A percentile compares a stretch with the other conserved stretches of the same genome.
phyloP scores from a whole-genome alignment of 1,140 invertebrate genomes.

The Ephestia elutella region DNA sequence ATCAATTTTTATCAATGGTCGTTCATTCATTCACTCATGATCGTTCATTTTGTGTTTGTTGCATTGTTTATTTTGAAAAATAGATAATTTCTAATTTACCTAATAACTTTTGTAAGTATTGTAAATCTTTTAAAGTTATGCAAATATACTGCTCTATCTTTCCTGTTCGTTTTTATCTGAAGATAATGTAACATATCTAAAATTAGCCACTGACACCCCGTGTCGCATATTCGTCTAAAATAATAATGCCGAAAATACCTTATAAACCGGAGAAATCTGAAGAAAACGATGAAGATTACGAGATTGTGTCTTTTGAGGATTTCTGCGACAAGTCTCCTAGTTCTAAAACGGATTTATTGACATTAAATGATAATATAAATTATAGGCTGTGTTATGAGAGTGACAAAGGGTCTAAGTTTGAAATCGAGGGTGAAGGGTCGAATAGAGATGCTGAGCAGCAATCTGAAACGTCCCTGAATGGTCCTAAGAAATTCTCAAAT shows the following conservation, averaged over 20 bases:
- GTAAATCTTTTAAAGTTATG: no score
- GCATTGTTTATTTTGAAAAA: constrained; percentile 1
- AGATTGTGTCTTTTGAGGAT: constrained; percentile 75
- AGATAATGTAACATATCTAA: background rate
- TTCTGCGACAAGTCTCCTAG: constrained; percentile 74
- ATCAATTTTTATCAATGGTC: background rate
- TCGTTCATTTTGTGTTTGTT: background rate
- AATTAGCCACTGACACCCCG: constrained; percentile 6
- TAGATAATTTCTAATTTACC: no score
- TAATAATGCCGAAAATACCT: constrained; percentile 64
- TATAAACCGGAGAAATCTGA: constrained; percentile 59
- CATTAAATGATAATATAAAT: constrained; percentile 72
- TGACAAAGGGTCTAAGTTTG: constrained; percentile 48
- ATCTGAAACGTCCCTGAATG: constrained; percentile 64
- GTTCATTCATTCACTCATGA: background rate
- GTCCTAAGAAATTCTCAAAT: constrained; percentile 42
- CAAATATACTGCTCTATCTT: background rate
- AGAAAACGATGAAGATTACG: constrained; percentile 65
- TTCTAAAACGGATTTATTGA: constrained; percentile 68
- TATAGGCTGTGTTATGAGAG: constrained; percentile 68
- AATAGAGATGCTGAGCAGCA: constrained; percentile 47
- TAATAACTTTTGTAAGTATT: no score
- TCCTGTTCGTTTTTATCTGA: background rate
- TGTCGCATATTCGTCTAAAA: constrained; percentile 12
- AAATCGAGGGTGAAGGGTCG: constrained; percentile 54